Conservation (phyloP, 2,797 vertebrate species). For the Furcifer pardalis region DNA sequence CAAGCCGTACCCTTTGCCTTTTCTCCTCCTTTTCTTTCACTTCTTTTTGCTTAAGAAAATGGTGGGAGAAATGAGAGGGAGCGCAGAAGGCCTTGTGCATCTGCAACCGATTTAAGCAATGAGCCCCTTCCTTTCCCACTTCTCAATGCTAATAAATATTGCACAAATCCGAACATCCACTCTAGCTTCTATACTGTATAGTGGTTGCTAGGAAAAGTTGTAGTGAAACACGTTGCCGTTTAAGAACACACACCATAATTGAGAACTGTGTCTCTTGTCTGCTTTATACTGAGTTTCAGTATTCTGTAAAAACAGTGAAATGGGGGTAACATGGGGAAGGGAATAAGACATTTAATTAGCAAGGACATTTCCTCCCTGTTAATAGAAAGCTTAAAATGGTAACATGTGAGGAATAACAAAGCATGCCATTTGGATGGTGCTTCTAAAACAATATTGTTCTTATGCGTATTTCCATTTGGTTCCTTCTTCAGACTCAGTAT, state of each 20-base stretch:
- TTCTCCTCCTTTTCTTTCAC: not conserved
- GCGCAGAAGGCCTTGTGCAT: not conserved
- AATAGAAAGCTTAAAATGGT: not conserved
- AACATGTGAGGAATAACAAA: not conserved
- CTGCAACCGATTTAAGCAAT: not conserved
- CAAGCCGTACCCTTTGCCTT: not conserved
- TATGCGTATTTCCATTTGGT: not conserved
- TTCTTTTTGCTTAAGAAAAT: not conserved
- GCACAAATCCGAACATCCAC: not conserved
- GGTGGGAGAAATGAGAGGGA: not conserved
- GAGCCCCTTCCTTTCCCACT: not conserved
- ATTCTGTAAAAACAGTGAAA: not conserved
- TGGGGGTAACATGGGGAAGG: too few relatives aligned
- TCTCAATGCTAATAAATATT: not conserved
- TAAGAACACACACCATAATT: not conserved
- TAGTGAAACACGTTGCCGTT: not conserved
- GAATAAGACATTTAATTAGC: not conserved
- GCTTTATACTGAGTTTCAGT: not conserved
- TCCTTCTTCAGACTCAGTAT: not conserved
- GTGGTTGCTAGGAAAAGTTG: not conserved
- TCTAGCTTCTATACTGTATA: not conserved
- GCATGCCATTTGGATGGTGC: not conserved
- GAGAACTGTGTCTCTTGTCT: not conserved
- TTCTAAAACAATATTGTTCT: constrained; percentile 8
- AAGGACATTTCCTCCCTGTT: too few relatives aligned